A percentile compares a stretch with the other conserved stretches of the same genome.
phyloP scores from a whole-genome alignment of 2,888 invertebrate genomes.

The Tupiocoris notatus region DNA sequence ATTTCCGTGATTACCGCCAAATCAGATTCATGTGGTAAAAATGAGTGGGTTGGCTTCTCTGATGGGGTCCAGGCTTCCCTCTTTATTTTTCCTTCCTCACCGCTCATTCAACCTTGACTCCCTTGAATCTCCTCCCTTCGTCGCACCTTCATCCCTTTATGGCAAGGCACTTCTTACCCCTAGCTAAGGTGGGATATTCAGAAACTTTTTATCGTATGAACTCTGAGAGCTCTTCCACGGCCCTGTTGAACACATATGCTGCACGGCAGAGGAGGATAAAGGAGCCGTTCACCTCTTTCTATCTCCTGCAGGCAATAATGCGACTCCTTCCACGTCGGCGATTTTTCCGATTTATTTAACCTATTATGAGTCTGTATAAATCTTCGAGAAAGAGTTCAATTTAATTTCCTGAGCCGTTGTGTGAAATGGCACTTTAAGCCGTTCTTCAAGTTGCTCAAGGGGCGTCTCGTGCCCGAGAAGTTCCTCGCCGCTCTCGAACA shows the following conservation, averaged over 20 bases:
- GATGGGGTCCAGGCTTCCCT: too few species aligned
- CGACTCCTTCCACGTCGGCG: not conserved
- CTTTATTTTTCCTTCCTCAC: too few species aligned
- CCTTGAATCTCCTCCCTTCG: too few species aligned
- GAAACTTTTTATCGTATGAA: slow-evolving; percentile 28
- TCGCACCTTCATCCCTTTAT: too few species aligned
- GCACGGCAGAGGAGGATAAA: not conserved
- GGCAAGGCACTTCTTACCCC: too few species aligned
- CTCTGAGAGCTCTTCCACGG: not conserved
- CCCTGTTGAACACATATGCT: not conserved
- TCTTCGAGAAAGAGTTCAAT: not conserved
- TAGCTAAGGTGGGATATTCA: slow-evolving; percentile 33
- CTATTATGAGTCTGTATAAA: not conserved
- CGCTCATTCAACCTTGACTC: too few species aligned
- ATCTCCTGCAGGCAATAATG: not conserved
- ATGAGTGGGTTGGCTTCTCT: too few species aligned
- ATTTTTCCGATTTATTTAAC: not conserved
- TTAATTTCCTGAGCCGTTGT: not conserved
- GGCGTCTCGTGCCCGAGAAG: not conserved
- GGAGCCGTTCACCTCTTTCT: not conserved
- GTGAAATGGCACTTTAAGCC: not conserved
- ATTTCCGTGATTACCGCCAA: too few species aligned
- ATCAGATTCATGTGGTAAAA: too few species aligned
- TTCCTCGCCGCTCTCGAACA: too few species aligned
- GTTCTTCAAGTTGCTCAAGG: not conserved